phyloP scores from a whole-genome alignment of 2,888 invertebrate species.

The Nemurella pictetii region DNA sequence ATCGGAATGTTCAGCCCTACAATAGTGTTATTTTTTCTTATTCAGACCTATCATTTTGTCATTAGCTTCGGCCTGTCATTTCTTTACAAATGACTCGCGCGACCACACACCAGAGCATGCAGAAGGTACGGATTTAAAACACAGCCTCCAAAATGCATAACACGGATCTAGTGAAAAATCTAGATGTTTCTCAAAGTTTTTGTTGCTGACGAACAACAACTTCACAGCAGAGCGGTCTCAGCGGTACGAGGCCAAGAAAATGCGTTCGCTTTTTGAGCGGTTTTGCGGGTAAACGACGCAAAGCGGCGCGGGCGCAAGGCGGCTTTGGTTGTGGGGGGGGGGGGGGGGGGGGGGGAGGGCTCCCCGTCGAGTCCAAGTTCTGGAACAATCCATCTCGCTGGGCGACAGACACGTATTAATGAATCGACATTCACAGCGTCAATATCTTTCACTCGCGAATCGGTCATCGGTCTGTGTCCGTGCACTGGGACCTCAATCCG shows the following conservation, averaged over 20 bases:
- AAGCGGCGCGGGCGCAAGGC: too few relatives aligned
- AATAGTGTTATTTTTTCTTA: not conserved
- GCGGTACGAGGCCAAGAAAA: too few relatives aligned
- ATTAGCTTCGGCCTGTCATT: constrained; percentile 12
- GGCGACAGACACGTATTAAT: constrained; percentile 16
- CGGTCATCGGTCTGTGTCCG: not conserved
- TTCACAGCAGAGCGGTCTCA: too few relatives aligned
- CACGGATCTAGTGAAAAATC: not conserved
- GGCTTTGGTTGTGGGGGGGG: too few relatives aligned
- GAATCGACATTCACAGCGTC: not conserved
- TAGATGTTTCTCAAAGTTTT: not conserved
- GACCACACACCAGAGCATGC: constrained; percentile 21
- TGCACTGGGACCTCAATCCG: not conserved
- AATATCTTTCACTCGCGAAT: not conserved
- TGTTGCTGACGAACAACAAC: not conserved
- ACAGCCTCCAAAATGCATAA: not conserved
- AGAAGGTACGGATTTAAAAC: not conserved
- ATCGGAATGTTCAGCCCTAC: not conserved
- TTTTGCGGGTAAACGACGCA: too few relatives aligned
- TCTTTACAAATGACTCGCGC: not conserved
- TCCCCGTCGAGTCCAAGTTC: not conserved
- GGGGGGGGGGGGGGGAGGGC: not conserved
- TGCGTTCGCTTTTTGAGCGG: too few relatives aligned
- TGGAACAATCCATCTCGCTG: constrained; percentile 4
- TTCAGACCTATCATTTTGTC: constrained; percentile 15